phyloP scores from a whole-genome alignment of 2,888 invertebrate species.

The Dryomyza anilis region DNA sequence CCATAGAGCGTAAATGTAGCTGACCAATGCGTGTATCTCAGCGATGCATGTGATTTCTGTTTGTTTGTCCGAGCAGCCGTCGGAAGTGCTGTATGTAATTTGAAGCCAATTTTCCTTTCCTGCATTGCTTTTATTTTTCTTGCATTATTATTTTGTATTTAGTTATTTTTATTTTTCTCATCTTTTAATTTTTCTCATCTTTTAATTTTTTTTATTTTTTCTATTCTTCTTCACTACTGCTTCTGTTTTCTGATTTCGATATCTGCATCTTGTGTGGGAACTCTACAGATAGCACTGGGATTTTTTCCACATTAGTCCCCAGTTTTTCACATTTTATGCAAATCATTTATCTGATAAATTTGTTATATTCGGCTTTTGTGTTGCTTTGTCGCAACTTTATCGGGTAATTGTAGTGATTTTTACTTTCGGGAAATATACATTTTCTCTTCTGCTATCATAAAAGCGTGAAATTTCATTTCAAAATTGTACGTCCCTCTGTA shows the following conservation, averaged over 20 bases:
- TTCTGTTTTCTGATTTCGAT: no score
- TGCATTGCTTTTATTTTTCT: slow-evolving; percentile 2
- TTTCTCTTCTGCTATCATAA: no score
- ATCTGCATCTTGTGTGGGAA: slow-evolving; percentile 13
- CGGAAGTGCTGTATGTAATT: slow-evolving; percentile 17
- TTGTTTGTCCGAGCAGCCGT: neutral
- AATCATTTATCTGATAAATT: slow-evolving; percentile 7
- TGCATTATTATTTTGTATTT: neutral
- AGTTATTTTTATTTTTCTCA: no score
- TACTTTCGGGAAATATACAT: no score
- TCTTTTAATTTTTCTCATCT: no score
- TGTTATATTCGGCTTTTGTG: neutral
- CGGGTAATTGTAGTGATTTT: neutral
- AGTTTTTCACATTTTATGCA: slow-evolving; percentile 9
- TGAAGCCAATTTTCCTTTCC: slow-evolving; percentile 8
- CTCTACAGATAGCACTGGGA: neutral
- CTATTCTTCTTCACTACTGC: no score
- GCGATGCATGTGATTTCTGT: slow-evolving; percentile 3
- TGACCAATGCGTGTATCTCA: slow-evolving; percentile 5
- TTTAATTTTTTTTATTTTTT: no score
- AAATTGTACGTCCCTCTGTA: no score
- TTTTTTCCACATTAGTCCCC: neutral
- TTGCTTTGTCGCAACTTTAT: neutral
- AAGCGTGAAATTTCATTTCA: neutral
- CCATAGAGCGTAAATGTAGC: neutral